phyloP scores from a whole-genome alignment of 2,113 vertebrate genomes.

The Acanthisitta chloris region DNA sequence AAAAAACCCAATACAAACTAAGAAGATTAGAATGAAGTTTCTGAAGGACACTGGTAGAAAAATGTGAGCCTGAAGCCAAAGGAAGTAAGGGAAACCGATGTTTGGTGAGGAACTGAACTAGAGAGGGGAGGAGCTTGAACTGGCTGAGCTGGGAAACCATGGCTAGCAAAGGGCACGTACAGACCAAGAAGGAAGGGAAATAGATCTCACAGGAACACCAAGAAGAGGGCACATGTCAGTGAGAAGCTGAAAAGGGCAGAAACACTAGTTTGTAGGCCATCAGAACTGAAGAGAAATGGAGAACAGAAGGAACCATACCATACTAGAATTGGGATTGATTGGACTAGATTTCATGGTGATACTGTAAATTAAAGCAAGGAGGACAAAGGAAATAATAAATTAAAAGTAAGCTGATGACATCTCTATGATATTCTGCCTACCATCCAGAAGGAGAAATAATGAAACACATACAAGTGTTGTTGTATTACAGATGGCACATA shows the following conservation, averaged over 20 bases:
- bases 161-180: background rate
- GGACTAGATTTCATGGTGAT: background rate
- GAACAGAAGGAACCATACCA: background rate
- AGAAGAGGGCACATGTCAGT: background rate
- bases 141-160: background rate
- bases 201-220: background rate
- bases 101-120: background rate
- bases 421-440: background rate
- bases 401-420: background rate
- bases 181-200: background rate
- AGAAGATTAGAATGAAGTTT: background rate
- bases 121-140: background rate
- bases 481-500: background rate
- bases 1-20: background rate
- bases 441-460: background rate
- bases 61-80: background rate
- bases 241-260: background rate
- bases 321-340: background rate
- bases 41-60: background rate
- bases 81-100: background rate
- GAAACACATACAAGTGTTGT: background rate
- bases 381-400: background rate
- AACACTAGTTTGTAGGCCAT: background rate
- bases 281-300: background rate
- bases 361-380: background rate